Percentiles rank a stretch among this genome's conserved stretches.
Evolutionary conservation across 2,888 invertebrate species (phyloP).

Genomic region (Pyrrhosoma nymphula): DNA sequence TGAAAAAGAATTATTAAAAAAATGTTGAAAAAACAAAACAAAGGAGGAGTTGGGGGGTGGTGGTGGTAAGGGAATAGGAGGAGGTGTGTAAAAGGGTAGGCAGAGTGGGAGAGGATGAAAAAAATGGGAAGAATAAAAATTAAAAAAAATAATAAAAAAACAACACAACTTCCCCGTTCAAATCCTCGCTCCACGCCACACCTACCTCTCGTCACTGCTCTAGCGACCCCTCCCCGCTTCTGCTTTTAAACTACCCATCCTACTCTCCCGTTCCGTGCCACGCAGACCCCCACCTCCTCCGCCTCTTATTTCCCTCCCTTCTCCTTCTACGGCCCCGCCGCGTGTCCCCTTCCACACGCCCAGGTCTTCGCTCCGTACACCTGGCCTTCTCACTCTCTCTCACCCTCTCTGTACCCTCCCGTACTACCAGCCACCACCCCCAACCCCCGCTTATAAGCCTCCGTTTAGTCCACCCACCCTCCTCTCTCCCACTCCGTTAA

Average conservation of each 20-base stretch:
- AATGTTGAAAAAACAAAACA: not conserved
- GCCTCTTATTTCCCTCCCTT: not conserved
- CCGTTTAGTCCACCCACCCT: slow-evolving; percentile 14
- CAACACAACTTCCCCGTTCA: not conserved
- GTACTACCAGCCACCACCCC: not conserved
- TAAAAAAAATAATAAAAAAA: not conserved
- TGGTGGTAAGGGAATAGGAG: not conserved
- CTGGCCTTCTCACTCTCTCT: slow-evolving; percentile 34
- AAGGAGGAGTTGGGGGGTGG: not conserved
- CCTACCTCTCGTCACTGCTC: not conserved
- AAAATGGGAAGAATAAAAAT: not conserved
- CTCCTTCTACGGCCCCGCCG: not conserved
- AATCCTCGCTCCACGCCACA: not conserved
- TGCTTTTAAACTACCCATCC: not conserved
- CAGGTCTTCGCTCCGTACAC: slow-evolving; percentile 20
- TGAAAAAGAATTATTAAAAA: not conserved
- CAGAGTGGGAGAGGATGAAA: not conserved
- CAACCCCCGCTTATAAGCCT: not conserved
- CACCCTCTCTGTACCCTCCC: not conserved
- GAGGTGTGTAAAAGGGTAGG: not conserved
- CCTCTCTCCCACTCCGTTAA: not conserved
- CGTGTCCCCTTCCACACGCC: not conserved
- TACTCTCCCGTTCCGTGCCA: not conserved
- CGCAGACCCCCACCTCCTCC: not conserved
- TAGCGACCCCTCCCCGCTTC: not conserved